Percentiles rank a stretch among this genome's conserved stretches.
These are phyloP conservation scores for Unio pictorum DNA, from an alignment of 2,888 invertebrate species.

Conservation along the genomic window DNA sequence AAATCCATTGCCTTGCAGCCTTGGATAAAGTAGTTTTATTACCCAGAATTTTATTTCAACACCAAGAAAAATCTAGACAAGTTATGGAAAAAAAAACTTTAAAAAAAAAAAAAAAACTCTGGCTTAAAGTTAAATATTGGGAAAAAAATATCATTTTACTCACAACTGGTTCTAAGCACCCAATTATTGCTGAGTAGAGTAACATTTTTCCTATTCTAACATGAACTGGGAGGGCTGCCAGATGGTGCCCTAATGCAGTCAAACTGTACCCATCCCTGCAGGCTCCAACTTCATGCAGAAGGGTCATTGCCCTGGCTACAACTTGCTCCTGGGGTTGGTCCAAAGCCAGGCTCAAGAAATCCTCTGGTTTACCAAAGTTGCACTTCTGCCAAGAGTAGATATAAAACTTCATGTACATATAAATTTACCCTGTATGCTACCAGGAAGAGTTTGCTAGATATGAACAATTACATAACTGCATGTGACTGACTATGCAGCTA, in stretches of 20 bases:
- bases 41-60: too few relatives aligned
- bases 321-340: conserved; percentile 61
- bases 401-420: too few relatives aligned
- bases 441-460: too few relatives aligned
- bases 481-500: too few relatives aligned
- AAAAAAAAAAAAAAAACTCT: too few relatives aligned
- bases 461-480: too few relatives aligned
- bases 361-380: conserved; percentile 61
- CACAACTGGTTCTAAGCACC: conserved; percentile 67
- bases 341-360: conserved; percentile 59
- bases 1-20: too few relatives aligned
- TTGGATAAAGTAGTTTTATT: too few relatives aligned
- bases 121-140: too few relatives aligned
- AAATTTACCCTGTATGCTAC: too few relatives aligned
- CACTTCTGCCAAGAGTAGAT: conserved; percentile 60
- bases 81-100: too few relatives aligned
- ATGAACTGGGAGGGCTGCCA: conserved; percentile 66
- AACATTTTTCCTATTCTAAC: conserved; percentile 70
- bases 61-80: too few relatives aligned
- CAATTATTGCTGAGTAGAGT: conserved; percentile 65
- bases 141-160: conserved; percentile 20
- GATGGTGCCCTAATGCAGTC: conserved; percentile 68
- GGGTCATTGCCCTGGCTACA: conserved; percentile 59
- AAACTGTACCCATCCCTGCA: conserved; percentile 55
- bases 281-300: conserved; percentile 65